phyloP scores from a whole-genome alignment of 2,888 invertebrate species.

The Acronicta psi region DNA sequence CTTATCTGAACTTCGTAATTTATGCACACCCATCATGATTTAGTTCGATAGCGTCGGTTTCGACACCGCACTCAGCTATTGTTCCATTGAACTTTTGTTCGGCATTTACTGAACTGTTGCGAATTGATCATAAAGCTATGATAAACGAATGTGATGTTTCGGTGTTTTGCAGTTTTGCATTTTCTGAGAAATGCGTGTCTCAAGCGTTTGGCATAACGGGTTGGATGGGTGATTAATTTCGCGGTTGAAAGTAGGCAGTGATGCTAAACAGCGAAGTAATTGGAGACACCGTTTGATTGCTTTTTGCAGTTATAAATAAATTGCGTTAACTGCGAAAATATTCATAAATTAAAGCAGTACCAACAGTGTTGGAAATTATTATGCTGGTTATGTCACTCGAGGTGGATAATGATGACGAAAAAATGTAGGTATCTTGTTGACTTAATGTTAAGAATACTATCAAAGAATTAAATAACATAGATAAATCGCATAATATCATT shows the following conservation, averaged over 20 bases:
- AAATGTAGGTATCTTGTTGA: too few species aligned
- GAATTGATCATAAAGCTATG: slow-evolving; percentile 71
- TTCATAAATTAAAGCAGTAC: background rate
- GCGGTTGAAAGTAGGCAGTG: slow-evolving; percentile 30
- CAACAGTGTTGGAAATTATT: background rate
- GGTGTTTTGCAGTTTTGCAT: slow-evolving; percentile 25
- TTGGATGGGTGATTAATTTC: slow-evolving; percentile 31
- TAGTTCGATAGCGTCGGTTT: slow-evolving; percentile 61
- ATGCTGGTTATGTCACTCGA: background rate
- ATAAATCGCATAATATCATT: too few species aligned
- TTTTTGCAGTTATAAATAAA: slow-evolving; percentile 7
- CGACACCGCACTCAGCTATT: slow-evolving; percentile 70
- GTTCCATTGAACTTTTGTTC: slow-evolving; percentile 84
- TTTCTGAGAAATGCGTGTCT: slow-evolving; percentile 39
- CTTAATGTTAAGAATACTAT: too few species aligned
- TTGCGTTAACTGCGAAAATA: background rate
- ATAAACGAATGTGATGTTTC: slow-evolving; percentile 68
- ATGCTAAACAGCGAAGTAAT: slow-evolving; percentile 35
- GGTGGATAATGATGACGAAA: background rate
- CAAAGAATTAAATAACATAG: too few species aligned
- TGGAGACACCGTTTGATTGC: slow-evolving; percentile 25
- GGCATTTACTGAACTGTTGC: slow-evolving; percentile 84
- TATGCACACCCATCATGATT: slow-evolving; percentile 62
- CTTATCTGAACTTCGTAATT: slow-evolving; percentile 52
- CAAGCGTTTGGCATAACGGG: slow-evolving; percentile 36